A percentile compares a stretch with the other conserved stretches of the same genome.
Evolutionary conservation across 2,888 invertebrate genomes (phyloP).

Genomic region (Acronicta alni): DNA sequence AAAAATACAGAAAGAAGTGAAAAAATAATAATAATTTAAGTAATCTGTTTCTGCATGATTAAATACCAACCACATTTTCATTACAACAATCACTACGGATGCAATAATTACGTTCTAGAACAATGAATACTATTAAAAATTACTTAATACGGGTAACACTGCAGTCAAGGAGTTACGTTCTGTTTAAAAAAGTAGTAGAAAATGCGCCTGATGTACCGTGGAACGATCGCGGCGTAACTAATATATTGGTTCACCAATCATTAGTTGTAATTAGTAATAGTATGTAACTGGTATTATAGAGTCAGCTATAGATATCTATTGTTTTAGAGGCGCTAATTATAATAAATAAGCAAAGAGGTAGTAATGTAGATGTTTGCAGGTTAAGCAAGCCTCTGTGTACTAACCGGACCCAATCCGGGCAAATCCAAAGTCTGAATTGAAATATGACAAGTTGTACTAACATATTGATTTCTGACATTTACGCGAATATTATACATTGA

Average conservation of each 20-base stretch:
- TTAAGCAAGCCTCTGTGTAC: too few relatives aligned
- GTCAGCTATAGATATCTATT: conserved; percentile 20
- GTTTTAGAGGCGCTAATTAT: conserved; percentile 8
- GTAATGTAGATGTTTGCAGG: too few relatives aligned
- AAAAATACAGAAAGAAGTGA: too few relatives aligned
- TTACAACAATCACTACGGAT: background rate
- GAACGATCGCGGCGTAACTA: conserved; percentile 35
- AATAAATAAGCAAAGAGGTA: too few relatives aligned
- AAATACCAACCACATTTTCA: background rate
- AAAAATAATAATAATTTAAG: too few relatives aligned
- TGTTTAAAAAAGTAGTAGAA: conserved; percentile 15
- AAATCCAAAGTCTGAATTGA: too few relatives aligned
- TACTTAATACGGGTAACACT: conserved; percentile 30
- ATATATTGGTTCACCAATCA: conserved; percentile 39
- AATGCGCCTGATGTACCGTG: conserved; percentile 46
- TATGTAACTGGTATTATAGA: conserved; percentile 27
- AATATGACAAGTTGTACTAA: too few relatives aligned
- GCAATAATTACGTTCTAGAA: conserved; percentile 18
- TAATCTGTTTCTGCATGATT: background rate
- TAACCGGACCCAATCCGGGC: too few relatives aligned
- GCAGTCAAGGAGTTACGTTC: conserved; percentile 34
- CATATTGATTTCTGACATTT: too few relatives aligned
- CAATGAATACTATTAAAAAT: conserved; percentile 16
- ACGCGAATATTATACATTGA: too few relatives aligned
- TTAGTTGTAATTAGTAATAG: conserved; percentile 26